Evolutionary conservation across 2,888 invertebrate species (phyloP).

Genomic region (Alviniconcha strummeri): DNA sequence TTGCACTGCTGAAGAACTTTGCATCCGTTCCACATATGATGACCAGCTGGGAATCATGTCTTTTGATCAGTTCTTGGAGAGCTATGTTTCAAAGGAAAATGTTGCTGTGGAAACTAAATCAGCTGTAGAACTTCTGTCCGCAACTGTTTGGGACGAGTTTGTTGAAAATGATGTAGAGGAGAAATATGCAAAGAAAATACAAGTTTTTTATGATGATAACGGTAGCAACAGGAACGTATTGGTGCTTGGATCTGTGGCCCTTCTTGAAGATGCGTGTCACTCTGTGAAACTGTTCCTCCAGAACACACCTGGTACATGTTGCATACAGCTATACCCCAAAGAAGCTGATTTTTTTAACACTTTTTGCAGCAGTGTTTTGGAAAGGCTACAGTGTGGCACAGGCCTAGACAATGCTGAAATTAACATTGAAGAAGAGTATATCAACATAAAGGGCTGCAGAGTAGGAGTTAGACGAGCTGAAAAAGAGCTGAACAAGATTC

Average conservation of each 20-base stretch:
- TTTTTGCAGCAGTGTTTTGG: not conserved
- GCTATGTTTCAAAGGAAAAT: not conserved
- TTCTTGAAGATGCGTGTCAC: not conserved
- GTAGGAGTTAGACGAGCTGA: conserved; percentile 7
- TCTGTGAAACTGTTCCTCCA: conserved; percentile 12
- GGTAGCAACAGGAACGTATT: not conserved
- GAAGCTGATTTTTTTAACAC: not conserved
- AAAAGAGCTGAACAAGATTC: not conserved
- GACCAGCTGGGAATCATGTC: not conserved
- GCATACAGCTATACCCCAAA: not conserved
- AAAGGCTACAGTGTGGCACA: not conserved
- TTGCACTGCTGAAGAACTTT: conserved; percentile 16
- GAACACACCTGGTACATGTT: not conserved
- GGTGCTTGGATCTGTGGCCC: not conserved
- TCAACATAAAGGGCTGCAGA: conserved; percentile 1
- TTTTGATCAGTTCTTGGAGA: conserved; percentile 16
- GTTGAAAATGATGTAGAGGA: not conserved
- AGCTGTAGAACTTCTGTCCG: not conserved
- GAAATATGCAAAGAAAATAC: not conserved
- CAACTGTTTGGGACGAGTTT: conserved; percentile 20
- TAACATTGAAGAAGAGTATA: not conserved
- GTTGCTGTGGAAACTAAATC: not conserved
- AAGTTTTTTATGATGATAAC: not conserved
- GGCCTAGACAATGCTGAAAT: conserved; percentile 7
- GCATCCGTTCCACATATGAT: not conserved